phyloP scores from a whole-genome alignment of 2,888 invertebrate genomes.

The Ctenicera cuprea region DNA sequence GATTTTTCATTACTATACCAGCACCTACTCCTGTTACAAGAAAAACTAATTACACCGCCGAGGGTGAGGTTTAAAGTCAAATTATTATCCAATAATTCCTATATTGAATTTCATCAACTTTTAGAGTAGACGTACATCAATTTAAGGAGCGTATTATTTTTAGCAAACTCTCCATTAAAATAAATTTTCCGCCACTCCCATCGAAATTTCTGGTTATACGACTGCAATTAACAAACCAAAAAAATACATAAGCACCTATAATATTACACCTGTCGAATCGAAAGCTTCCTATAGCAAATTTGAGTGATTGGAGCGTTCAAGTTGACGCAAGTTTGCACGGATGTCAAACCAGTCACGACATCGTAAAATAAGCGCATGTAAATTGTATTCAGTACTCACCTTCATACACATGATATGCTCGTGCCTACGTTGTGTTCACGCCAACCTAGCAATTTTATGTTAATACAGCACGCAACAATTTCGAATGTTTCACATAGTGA shows the following conservation, averaged over 20 bases:
- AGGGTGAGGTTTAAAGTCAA: no score
- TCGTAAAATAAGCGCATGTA: slow-evolving; percentile 38
- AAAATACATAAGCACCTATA: not conserved
- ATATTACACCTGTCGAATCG: slow-evolving; percentile 3
- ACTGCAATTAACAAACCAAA: no score
- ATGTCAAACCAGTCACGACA: slow-evolving; percentile 40
- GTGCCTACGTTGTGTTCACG: slow-evolving; percentile 35
- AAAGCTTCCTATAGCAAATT: slow-evolving; percentile 17
- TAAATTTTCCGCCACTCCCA: no score
- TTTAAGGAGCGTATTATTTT: no score
- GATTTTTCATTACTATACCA: no score
- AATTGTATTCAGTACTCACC: slow-evolving; percentile 35
- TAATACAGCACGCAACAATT: slow-evolving; percentile 9
- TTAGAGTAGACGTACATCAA: no score
- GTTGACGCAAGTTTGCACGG: slow-evolving; percentile 27
- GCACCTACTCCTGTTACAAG: no score
- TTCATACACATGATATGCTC: slow-evolving; percentile 36
- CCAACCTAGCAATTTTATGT: slow-evolving; percentile 27
- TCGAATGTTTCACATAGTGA: not conserved
- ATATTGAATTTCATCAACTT: no score
- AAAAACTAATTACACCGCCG: no score
- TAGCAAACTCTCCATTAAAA: not conserved
- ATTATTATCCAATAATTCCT: no score
- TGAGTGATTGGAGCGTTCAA: slow-evolving; percentile 26
- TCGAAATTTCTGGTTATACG: not conserved